Base-by-base conservation (phyloP, 2,888 invertebrate species). In the Crioceris asparagi region DNA sequence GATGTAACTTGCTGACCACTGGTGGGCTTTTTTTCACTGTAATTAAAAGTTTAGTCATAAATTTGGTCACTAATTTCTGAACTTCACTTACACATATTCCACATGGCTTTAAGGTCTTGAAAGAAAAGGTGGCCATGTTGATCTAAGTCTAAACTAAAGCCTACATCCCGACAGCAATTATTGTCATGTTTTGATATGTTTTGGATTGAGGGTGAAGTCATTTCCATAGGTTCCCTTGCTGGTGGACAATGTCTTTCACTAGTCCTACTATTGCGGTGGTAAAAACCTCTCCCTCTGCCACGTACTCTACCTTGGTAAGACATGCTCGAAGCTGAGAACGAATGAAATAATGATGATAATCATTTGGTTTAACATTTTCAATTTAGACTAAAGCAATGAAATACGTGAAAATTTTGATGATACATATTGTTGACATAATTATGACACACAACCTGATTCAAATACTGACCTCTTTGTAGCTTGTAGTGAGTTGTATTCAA, bases 71-170 rank as follows among this genome's bases (percentile, higher is more conserved):
- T 7, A 18, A 12, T 6, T 29, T n/a, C n/a, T 15, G 4, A 31
- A 36, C 29, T 17, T 21, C 11, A 48, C 53, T 52, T 52, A 59
- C 59, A 44, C 50, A 57, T 48, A 34, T 52, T 55, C 51, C 52
- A 59, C 46, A 55, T 47, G 5, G 40, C 45, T 38, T 65, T 66
- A 19, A 73, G 49, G 44, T 70, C 65, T 11, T 61, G 47, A 17
- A 70, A 61, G 69, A 72, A 72, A 11, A 48, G 34, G 39, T 43
- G 40, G 29, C 61, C 59, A 35, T 56, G 54, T 5, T 61, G 57
- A 50, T 71, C 68, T 36, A 74, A 59, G 32, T 64, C 57, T 38
- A 69, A 62, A 49, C 65, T 59, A 19, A 73, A 56, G 27, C 39
- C 49, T 35, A 58, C 45, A 19, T 68, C 70, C 43, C 61, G 46